Evolutionary conservation across 2,888 invertebrate species (phyloP), one percentile per base, ranked within the genome.

Genomic region (Epistrophe eligans): DNA sequence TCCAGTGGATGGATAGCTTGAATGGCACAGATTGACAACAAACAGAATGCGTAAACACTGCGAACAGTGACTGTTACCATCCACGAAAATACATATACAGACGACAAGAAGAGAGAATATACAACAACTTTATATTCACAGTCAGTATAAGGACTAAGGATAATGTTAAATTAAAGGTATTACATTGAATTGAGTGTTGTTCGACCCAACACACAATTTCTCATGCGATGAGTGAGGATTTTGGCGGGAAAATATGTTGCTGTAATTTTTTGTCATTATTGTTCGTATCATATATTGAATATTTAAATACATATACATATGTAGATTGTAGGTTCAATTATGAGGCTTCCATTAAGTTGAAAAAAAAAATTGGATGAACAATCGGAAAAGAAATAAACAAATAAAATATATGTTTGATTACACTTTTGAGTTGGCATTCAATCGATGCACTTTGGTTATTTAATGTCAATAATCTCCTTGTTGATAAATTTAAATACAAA

Each of bases 1-100:
- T 87, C 83, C 72, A 76, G 55, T 83, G 76, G 76, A 83, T 83
- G 74, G 82, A 79, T 72, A 66, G 55, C 79, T 76, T 76, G 60
- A 79, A 83, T 83, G 62, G 79, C 79, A 62, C 72, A 48, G 83
- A 87, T 82, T 87, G 87, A 87, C 71, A 87, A 79, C 72, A 83
- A 87, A 87, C 83, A 76, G 87, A 87, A 87, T 87, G 79, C 72
- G 74, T 87, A 83, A 87, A 83, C 76, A 87, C 58, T 72, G 52
- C 66, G 62, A 52, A 76, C 74, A 73, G 50, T 80, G 64, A 70
- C 82, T 77, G 38, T 45, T 72, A 40, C 73, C 67, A 48, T n/a
- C 60, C 24, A 35, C 50, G 52, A 38, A 24, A 11, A 7, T 28
- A 11, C 17, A 24, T 32, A 57, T 35, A 58, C 48, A 38, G 58